These are phyloP conservation scores for Ginglymostoma cirratum DNA, from an alignment of 2,113 vertebrate genomes.

Conservation along the genomic window DNA sequence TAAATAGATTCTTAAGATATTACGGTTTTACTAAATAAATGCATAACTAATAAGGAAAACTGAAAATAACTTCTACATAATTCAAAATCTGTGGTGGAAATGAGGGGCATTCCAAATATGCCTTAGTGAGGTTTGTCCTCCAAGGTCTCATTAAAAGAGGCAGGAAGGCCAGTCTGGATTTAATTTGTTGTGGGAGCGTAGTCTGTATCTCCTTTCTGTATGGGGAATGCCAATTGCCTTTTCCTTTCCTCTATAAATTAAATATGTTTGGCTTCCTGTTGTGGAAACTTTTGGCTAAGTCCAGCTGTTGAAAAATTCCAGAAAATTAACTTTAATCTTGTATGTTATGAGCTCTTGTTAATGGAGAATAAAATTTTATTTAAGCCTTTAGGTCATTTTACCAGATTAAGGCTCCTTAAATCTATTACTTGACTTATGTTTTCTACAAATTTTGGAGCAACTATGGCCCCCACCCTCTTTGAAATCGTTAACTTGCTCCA, in stretches of 20 bases:
- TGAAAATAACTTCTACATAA: slow-evolving; percentile 5
- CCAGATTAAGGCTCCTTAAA: background rate
- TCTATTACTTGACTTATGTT: background rate
- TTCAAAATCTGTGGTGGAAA: slow-evolving; percentile 15
- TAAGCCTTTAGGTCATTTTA: background rate
- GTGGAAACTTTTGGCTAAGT: background rate
- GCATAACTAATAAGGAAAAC: slow-evolving; percentile 12
- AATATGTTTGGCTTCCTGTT: background rate
- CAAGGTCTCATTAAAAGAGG: slow-evolving; percentile 29
- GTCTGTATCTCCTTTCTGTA: background rate
- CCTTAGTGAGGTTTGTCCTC: background rate
- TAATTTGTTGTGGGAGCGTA: background rate
- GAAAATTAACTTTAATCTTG: background rate
- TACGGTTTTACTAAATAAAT: background rate
- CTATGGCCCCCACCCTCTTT: background rate
- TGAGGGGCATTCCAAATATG: background rate
- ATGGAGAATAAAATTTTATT: background rate
- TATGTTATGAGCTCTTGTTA: background rate
- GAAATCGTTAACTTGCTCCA: background rate
- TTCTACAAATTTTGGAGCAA: background rate
- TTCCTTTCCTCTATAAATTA: background rate
- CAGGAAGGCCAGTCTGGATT: background rate
- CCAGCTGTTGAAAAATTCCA: background rate
- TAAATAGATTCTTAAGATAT: background rate
- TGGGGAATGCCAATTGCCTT: background rate